phyloP scores from a whole-genome alignment of 2,888 invertebrate species.

The Latrodectus hesperus region DNA sequence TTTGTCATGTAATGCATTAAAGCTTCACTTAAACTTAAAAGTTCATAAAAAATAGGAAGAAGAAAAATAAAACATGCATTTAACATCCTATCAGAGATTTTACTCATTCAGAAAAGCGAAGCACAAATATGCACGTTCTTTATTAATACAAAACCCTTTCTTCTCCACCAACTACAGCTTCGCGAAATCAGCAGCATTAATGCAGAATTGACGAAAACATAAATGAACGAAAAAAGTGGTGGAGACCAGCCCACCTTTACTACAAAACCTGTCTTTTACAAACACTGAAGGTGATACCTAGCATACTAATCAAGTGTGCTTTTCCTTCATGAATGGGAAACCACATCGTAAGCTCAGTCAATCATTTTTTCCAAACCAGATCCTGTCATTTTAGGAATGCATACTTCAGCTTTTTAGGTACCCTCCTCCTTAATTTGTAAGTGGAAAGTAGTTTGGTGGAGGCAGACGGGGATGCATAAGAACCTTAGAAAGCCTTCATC shows the following conservation, averaged over 20 bases:
- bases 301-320: constrained; percentile 51
- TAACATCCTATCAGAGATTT: too few relatives aligned
- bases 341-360: constrained; percentile 26
- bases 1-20: too few relatives aligned
- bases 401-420: constrained; percentile 7
- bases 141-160: too few relatives aligned
- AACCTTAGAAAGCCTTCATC: not conserved
- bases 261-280: constrained; percentile 39
- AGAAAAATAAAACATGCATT: too few relatives aligned
- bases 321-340: constrained; percentile 37
- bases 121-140: too few relatives aligned
- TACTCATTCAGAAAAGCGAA: too few relatives aligned
- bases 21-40: too few relatives aligned
- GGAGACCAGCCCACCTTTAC: constrained; percentile 19
- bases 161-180: too few relatives aligned
- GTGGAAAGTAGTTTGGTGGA: not conserved
- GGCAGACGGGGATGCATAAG: not conserved
- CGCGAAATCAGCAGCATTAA: too few relatives aligned
- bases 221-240: constrained; percentile 1
- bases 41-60: too few relatives aligned
- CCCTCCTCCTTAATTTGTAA: not conserved
- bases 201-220: not conserved
- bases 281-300: constrained; percentile 14
- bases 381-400: constrained; percentile 44
- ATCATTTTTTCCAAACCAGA: constrained; percentile 25